Evolutionary conservation across 2,797 vertebrate genomes (phyloP).

Genomic region (Takifugu ocellatus): DNA sequence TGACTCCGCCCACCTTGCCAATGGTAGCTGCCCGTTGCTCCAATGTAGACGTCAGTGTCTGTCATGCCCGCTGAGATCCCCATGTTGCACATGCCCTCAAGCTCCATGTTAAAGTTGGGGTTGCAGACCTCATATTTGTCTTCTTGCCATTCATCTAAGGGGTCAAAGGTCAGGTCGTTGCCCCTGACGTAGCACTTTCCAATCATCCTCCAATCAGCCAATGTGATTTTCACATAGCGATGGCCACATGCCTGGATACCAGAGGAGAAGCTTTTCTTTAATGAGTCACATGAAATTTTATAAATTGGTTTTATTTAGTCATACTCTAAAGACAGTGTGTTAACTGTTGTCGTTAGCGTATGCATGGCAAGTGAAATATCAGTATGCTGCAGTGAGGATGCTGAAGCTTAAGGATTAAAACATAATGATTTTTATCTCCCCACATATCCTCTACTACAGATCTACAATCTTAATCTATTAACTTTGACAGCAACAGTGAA

Average conservation of each 20-base stretch:
- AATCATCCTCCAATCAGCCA: slow-evolving; percentile 86
- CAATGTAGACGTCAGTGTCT: slow-evolving; percentile 79
- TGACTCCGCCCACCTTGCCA: slow-evolving; percentile 84
- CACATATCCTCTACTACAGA: neutral
- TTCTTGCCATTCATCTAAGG: slow-evolving; percentile 83
- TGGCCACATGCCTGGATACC: slow-evolving; percentile 86
- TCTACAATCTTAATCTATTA: too few relatives aligned
- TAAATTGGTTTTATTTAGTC: too few relatives aligned
- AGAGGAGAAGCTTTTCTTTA: too few relatives aligned
- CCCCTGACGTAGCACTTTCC: slow-evolving; percentile 89
- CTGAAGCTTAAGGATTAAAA: slow-evolving; percentile 6
- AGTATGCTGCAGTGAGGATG: neutral
- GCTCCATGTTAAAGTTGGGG: slow-evolving; percentile 69
- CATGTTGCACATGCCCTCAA: slow-evolving; percentile 90
- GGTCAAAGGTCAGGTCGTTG: slow-evolving; percentile 80
- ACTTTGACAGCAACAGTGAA: too few relatives aligned
- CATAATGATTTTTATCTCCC: neutral
- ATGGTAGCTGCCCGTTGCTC: slow-evolving; percentile 81
- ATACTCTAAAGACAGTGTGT: neutral
- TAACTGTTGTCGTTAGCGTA: neutral
- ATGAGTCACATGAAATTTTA: neutral
- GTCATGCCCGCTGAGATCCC: slow-evolving; percentile 88
- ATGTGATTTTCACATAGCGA: slow-evolving; percentile 81
- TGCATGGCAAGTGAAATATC: neutral
- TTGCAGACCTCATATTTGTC: slow-evolving; percentile 85